These are phyloP conservation scores for Neuroscelio doddi DNA, from an alignment of 2,888 invertebrate genomes.

Conservation along the genomic window DNA sequence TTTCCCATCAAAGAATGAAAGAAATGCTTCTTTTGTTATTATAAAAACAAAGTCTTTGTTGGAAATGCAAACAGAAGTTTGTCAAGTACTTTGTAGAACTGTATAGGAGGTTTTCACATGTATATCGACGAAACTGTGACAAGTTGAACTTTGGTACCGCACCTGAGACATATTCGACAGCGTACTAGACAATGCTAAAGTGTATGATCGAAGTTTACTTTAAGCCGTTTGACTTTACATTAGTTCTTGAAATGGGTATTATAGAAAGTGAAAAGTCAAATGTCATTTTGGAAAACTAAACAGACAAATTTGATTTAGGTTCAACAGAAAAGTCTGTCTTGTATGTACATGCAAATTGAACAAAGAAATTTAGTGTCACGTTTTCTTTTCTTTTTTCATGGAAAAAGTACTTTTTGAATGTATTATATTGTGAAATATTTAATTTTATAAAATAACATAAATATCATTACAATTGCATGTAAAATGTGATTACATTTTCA, in stretches of 20 bases:
- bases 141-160: constrained; percentile 9
- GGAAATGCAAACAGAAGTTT: constrained; percentile 31
- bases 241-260: background rate
- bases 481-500: too few relatives aligned
- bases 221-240: constrained; percentile 13
- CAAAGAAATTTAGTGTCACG: too few relatives aligned
- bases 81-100: constrained; percentile 26
- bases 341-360: too few relatives aligned
- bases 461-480: background rate
- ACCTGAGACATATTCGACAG: constrained; percentile 23
- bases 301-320: background rate
- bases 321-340: background rate
- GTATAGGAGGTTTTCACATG: constrained; percentile 17
- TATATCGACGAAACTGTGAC: constrained; percentile 29
- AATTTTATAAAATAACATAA: too few relatives aligned
- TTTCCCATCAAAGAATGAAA: background rate
- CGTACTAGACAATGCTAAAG: constrained; percentile 1
- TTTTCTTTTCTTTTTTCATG: too few relatives aligned
- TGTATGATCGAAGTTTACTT: constrained; percentile 15
- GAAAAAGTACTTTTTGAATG: too few relatives aligned
- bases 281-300: too few relatives aligned
- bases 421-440: too few relatives aligned
- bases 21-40: constrained; percentile 15
- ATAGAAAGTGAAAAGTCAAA: too few relatives aligned
- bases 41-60: constrained; percentile 24